A percentile compares a stretch with the other conserved stretches of the same genome.
Evolutionary conservation across 1,140 invertebrate species (phyloP).

Genomic region (Hermatobates lingyangjiaoensis): DNA sequence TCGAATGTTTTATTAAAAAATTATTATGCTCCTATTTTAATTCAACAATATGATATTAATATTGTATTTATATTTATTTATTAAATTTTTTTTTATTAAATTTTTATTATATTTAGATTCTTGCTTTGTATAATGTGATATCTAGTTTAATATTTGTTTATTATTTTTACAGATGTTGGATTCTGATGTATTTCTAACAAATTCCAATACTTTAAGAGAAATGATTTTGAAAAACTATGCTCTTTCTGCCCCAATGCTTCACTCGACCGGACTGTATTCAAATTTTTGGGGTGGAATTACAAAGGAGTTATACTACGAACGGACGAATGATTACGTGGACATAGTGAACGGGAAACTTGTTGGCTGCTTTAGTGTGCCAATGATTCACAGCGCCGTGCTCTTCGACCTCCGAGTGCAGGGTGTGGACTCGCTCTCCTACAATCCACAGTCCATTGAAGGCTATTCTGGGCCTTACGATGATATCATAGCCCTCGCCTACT

Average conservation of each 20-base stretch:
- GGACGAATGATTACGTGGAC: slow-evolving; percentile 69
- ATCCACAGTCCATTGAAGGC: slow-evolving; percentile 34
- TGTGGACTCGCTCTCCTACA: slow-evolving; percentile 57
- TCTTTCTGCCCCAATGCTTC: slow-evolving; percentile 64
- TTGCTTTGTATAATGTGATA: background rate
- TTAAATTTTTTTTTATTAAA: slow-evolving; percentile 2
- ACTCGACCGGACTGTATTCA: slow-evolving; percentile 72
- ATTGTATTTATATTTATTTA: slow-evolving; percentile 4
- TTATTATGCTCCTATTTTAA: too few relatives aligned
- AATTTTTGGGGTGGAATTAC: slow-evolving; percentile 95
- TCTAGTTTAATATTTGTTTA: slow-evolving; percentile 10
- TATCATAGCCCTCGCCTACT: slow-evolving; percentile 82
- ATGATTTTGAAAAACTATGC: slow-evolving; percentile 44
- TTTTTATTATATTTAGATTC: background rate
- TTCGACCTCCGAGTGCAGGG: slow-evolving; percentile 45
- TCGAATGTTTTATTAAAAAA: too few relatives aligned
- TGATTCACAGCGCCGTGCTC: slow-evolving; percentile 79
- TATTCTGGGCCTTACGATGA: slow-evolving; percentile 73
- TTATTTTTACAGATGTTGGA: slow-evolving; percentile 58
- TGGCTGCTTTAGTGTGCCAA: slow-evolving; percentile 71
- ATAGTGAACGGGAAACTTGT: slow-evolving; percentile 50
- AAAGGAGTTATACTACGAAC: slow-evolving; percentile 66
- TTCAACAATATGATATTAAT: too few relatives aligned
- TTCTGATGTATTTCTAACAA: slow-evolving; percentile 68
- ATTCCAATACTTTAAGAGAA: slow-evolving; percentile 41